A percentile compares a stretch with the other conserved stretches of the same genome.
These are phyloP conservation scores for Rhamphomyia laevipes DNA, from an alignment of 2,888 invertebrate genomes.

Conservation along the genomic window DNA sequence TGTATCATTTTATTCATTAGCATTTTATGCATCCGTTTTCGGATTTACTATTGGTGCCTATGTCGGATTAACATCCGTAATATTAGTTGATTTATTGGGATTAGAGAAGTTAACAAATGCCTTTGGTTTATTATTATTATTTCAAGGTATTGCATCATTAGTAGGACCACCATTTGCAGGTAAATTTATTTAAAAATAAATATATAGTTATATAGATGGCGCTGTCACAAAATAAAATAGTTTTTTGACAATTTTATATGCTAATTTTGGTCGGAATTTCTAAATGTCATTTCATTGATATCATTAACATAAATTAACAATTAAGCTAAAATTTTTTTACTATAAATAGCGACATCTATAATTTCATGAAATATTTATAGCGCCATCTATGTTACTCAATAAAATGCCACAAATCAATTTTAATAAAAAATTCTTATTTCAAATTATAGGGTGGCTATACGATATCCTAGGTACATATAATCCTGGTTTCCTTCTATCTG, in stretches of 20 bases:
- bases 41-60: conserved; percentile 92
- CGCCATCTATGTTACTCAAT: no score
- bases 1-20: conserved; percentile 57
- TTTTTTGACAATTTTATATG: no score
- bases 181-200: conserved; percentile 34
- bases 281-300: no score
- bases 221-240: no score
- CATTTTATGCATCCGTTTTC: conserved; percentile 65
- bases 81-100: conserved; percentile 88
- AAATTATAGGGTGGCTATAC: conserved; percentile 61
- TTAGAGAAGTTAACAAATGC: conserved; percentile 89
- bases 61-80: conserved; percentile 92
- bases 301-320: no score
- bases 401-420: no score
- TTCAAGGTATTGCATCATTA: conserved; percentile 88
- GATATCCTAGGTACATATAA: conserved; percentile 68
- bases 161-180: conserved; percentile 90
- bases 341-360: no score
- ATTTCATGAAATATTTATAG: no score
- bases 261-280: no score
- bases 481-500: conserved; percentile 81
- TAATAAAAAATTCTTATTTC: no score
- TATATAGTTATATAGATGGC: no score
- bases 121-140: conserved; percentile 81
- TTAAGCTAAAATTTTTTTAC: no score